phyloP scores from a whole-genome alignment of 2,113 vertebrate species.

The Epinephelus cyanopodus region DNA sequence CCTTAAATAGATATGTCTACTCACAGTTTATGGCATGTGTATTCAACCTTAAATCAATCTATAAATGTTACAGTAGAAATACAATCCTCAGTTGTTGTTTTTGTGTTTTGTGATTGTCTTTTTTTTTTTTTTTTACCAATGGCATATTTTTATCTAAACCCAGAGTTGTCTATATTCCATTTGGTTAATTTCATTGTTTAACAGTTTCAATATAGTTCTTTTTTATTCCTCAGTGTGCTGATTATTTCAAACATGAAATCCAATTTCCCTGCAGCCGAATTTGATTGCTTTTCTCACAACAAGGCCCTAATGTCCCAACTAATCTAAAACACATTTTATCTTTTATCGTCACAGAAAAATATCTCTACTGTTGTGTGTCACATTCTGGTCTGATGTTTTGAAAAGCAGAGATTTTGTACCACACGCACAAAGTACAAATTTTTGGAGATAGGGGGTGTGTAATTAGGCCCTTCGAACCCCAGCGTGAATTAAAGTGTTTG shows the following conservation, averaged over 20 bases:
- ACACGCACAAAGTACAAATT: slow-evolving; percentile 25
- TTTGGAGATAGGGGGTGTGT: slow-evolving; percentile 47
- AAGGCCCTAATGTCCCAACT: neutral
- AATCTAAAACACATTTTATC: slow-evolving; percentile 8
- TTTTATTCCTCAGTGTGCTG: neutral
- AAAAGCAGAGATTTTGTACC: slow-evolving; percentile 6
- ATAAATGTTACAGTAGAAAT: neutral
- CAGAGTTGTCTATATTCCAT: neutral
- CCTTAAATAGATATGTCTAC: neutral
- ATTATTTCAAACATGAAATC: neutral
- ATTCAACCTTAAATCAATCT: neutral
- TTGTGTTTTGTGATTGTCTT: neutral
- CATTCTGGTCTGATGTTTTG: neutral
- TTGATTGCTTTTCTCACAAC: neutral
- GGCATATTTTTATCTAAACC: neutral
- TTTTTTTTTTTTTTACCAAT: too few relatives aligned
- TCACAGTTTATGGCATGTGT: neutral
- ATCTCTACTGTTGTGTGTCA: neutral
- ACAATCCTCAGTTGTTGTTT: neutral
- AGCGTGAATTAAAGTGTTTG: slow-evolving; percentile 66
- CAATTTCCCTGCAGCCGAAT: neutral
- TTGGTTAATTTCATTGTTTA: neutral
- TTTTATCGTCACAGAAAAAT: neutral
- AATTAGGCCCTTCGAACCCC: slow-evolving; percentile 57
- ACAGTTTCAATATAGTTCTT: neutral